phyloP scores from a whole-genome alignment of 2,797 vertebrate species.

The Meriones psammophilus region DNA sequence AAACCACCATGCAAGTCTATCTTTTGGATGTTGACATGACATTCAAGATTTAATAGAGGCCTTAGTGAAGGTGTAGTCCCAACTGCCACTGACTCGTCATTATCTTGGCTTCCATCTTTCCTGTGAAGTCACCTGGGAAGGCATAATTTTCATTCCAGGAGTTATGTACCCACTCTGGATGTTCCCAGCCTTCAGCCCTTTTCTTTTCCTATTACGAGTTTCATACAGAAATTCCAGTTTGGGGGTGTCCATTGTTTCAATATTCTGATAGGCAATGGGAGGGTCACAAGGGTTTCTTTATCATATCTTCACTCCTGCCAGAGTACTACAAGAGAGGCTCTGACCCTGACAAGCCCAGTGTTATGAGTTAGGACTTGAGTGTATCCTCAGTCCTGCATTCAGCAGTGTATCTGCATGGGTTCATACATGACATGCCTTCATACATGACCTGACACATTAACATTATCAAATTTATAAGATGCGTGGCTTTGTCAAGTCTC shows the following conservation, averaged over 20 bases:
- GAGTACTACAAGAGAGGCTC: neutral
- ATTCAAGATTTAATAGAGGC: neutral
- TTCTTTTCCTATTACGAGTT: neutral
- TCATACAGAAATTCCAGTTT: neutral
- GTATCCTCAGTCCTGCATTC: neutral
- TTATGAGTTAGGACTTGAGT: neutral
- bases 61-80: too few relatives aligned
- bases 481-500: neutral
- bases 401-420: neutral
- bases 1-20: neutral
- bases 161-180: neutral
- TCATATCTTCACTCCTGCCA: too few relatives aligned
- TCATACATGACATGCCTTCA: neutral
- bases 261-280: neutral
- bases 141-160: neutral
- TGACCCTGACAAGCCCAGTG: neutral
- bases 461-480: slow-evolving; percentile 8
- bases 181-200: neutral
- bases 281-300: neutral
- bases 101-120: neutral
- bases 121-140: neutral
- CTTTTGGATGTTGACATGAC: neutral
- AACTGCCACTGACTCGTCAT: neutral
- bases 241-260: neutral
- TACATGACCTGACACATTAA: neutral